Evolutionary conservation across 2,888 invertebrate genomes (phyloP), one percentile per base, ranked within the genome.

Genomic region (Nomada lathburiana): DNA sequence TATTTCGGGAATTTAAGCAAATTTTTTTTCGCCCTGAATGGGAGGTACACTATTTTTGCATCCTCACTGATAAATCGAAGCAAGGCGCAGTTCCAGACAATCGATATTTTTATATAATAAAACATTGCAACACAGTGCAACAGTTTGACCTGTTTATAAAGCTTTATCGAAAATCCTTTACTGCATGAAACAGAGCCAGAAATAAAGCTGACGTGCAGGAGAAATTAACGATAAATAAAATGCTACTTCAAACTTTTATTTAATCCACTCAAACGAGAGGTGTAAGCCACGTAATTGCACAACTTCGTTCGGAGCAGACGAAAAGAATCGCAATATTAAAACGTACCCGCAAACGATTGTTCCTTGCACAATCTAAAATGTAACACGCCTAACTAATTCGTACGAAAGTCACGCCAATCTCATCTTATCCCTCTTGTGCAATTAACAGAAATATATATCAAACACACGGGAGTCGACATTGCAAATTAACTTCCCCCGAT

Each of bases 221-320:
- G 44, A 52, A 68, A 74, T 68, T 68, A 50, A 57, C 59, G 53
- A 53, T 47, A 71, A 47, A 57, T 63, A 29, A 63, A 55, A 63
- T 55, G 63, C 55, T 36, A 55, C 62, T 63, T 55, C 13, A 16
- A 42, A 63, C 10, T 55, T 53, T 1, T 44, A 59, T 47, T 75
- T 67, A 47, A 73, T 29, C 64, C 23, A 16, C 13, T 16, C 18
- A 20, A 53, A 53, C 29, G 20, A 4, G n/a, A 53, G 5, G 20
- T 16, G 16, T 20, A 16, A 20, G 3, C 36, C 7, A 36, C 42
- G 7, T 42, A 18, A 50, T 18, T 13, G 13, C 50, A 50, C 16
- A 50, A 50, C 50, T 50, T 18, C 7, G 16, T 50, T 50, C 16
- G 16, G 1, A 50, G 2, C 16, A 18, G 5, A 50, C 16, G 50